These are phyloP conservation scores for Leptothorax acervorum DNA, from an alignment of 2,888 invertebrate genomes.

Conservation along the genomic window DNA sequence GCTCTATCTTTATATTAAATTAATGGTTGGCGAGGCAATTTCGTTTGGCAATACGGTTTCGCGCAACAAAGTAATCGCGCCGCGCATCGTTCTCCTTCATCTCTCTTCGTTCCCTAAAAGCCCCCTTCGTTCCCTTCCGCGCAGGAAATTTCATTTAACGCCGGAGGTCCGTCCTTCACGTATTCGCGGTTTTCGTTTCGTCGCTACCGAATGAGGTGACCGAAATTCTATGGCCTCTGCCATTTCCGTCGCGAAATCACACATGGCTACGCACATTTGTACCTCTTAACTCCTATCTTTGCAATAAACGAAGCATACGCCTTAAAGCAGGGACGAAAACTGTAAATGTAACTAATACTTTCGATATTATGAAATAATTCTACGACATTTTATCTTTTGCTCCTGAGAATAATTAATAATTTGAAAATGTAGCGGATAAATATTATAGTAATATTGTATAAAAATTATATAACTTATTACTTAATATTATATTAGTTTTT, in stretches of 20 bases:
- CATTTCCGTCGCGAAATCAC: constrained; percentile 2
- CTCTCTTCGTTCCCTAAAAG: background rate
- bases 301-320: background rate
- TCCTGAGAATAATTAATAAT: background rate
- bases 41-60: constrained; percentile 46
- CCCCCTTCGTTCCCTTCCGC: background rate
- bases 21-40: constrained; percentile 64
- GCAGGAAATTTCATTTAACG: constrained; percentile 57
- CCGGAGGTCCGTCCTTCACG: background rate
- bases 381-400: background rate
- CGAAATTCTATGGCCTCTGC: constrained; percentile 2
- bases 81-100: background rate
- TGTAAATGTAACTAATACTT: background rate
- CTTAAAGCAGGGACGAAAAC: background rate
- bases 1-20: constrained; percentile 61
- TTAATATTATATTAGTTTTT: background rate
- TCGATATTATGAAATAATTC: background rate
- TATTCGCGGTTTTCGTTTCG: constrained; percentile 26
- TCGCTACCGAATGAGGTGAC: background rate
- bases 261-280: background rate
- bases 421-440: background rate
- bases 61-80: constrained; percentile 59
- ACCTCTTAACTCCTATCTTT: background rate
- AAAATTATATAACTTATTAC: background rate
- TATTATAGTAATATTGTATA: background rate